Percentiles rank a stretch among this genome's conserved stretches.
These are phyloP conservation scores for Dromaius novaehollandiae DNA, from an alignment of 2,113 vertebrate genomes.

Conservation along the genomic window DNA sequence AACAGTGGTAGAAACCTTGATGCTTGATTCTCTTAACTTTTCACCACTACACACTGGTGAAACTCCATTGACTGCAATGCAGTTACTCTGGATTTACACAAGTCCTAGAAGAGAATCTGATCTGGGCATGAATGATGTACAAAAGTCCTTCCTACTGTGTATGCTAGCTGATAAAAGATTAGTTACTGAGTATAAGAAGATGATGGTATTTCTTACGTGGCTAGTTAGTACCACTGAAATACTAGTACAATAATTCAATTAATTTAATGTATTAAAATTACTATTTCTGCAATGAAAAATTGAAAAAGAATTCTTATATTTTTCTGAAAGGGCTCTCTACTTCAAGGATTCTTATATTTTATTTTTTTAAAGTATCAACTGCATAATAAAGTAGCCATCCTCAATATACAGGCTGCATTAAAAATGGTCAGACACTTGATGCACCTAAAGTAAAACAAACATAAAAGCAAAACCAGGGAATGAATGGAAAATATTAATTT, in stretches of 20 bases:
- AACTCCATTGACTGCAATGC: slow-evolving; percentile 42
- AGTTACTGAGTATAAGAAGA: slow-evolving; percentile 7
- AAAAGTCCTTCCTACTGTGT: not conserved
- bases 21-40: not conserved
- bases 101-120: not conserved
- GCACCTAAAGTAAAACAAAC: not conserved
- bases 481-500: not conserved
- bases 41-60: not conserved
- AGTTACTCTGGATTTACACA: slow-evolving; percentile 26
- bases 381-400: not conserved
- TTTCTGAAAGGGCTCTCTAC: slow-evolving; percentile 32
- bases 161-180: not conserved
- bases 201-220: slow-evolving; percentile 10
- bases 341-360: not conserved
- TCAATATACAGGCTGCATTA: not conserved
- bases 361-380: not conserved
- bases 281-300: not conserved
- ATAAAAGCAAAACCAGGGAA: not conserved
- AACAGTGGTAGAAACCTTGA: not conserved
- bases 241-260: not conserved
- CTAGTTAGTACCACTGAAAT: not conserved
- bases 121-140: not conserved
- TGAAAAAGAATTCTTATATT: slow-evolving; percentile 17
- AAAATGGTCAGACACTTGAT: not conserved
- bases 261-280: not conserved